Evolutionary conservation across 2,797 vertebrate genomes (phyloP), one percentile per base, ranked within the genome.

Genomic region (Squalus acanthias): DNA sequence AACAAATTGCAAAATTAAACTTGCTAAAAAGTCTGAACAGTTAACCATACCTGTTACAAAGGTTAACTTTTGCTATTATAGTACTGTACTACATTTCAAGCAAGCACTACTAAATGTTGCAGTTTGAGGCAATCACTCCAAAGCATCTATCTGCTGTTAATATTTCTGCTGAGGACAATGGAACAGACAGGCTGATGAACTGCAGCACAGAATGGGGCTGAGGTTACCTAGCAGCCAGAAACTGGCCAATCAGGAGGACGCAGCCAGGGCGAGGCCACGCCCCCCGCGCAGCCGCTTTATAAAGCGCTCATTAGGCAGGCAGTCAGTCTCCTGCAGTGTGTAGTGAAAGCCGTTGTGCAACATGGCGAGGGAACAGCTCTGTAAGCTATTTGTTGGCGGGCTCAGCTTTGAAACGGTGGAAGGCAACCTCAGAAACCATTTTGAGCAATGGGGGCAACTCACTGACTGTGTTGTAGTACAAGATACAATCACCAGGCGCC

Each of bases 401-500:
- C 98, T 99, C 1, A 99, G 99, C 96, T 99, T 99, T 96, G 99
- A 99, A 97, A 99, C 99, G 96, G 99, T 99, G 91, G 99, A 99
- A 97, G 99, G 99, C 29, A 99, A 99, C 70, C 98, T 99, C 53
- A 98, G 99, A 53, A 98, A 99, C 96, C 99, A 99, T 96, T 99
- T 99, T 96, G 99, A 99, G 97, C 98, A 99, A 98, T 99, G 98
- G 96, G 99, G 99, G 0, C 98, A 98, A 0, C 98, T 99, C 95
- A 99, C 99, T 96, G 99, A 99, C 98, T 99, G 99, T 97, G 99
- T 99, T 9, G 99, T 99, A 7, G 99, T 99, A 57, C 98, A 99
- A 91, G 99, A 99, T 97, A 99, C 99, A 97, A 98, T 99, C 97
- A 98, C 99, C 50, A 99, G 99, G 97, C 98, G 99, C 46, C 99